Evolutionary conservation across 1,140 invertebrate species (phyloP).

Genomic region (Philopotamus ludificatus): DNA sequence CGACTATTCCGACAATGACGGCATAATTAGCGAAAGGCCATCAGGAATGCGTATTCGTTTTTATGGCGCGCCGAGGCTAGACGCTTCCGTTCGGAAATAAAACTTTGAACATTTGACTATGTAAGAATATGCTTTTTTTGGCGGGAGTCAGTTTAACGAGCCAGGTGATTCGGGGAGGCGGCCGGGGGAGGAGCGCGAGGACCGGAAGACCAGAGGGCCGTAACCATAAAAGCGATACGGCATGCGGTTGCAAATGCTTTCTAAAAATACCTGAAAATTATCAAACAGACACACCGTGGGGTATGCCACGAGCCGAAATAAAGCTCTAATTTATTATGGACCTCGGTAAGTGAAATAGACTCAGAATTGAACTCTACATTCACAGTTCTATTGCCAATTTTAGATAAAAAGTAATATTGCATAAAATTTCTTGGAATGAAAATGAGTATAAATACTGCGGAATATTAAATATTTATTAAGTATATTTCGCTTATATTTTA

Average conservation of each 20-base stretch:
- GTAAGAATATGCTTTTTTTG: conserved; percentile 18
- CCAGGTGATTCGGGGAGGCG: conserved; percentile 29
- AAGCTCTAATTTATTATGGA: no score
- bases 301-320: neutral
- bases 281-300: neutral
- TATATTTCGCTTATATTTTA: no score
- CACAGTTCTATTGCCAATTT: no score
- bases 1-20: neutral
- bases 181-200: neutral
- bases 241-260: conserved; percentile 31
- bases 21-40: neutral
- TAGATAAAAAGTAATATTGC: no score
- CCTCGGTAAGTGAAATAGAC: no score
- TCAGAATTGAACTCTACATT: no score
- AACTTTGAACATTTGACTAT: conserved; percentile 21
- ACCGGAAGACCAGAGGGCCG: conserved; percentile 1
- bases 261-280: conserved; percentile 39
- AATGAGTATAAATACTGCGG: no score
- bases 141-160: conserved; percentile 29
- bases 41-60: neutral
- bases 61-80: neutral
- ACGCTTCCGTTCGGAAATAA: conserved; percentile 11
- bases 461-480: no score
- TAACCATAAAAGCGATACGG: conserved; percentile 31
- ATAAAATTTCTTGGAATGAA: no score